Base-by-base conservation (phyloP, 2,888 invertebrate species). In the Sarcophaga carnaria region DNA sequence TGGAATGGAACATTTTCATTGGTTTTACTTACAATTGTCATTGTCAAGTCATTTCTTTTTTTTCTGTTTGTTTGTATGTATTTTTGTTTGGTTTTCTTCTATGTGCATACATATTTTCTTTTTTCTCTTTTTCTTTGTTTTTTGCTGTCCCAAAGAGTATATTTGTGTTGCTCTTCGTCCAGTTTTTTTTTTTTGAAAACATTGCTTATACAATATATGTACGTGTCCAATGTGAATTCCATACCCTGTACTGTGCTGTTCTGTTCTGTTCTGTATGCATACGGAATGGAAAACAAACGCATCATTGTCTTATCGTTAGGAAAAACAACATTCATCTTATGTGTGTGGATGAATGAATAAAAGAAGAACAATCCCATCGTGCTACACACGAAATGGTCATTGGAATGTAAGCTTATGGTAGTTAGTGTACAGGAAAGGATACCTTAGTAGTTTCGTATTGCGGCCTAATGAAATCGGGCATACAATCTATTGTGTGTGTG, bases 221-320 rank as follows among this genome's bases (percentile, higher is more conserved):
- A 54, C 54, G 25, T 72, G 22, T 49, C 66, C 45, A 59, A 60
- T 59, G 60, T 45, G 45, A 17, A 67, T 59, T 22, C 11, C 54
- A 54, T 54, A 25, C 8, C 60, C 49, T 67, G 14, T 60, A 37
- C 47, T 67, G 11, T 60, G 22, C 47, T 8, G 37, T 60, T 64
- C 47, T 67, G 11, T 60, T 54, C 47, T 37, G 37, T 37, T 37
- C 37, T 37, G 22, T 49, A 11, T 49, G 6, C 54, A 45, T n/a
- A 17, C 45, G 49, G 37, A 75, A 84, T 25, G 76, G 76, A 72
- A 74, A 81, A 78, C 60, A 85, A 76, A 80, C 80, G 71, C 62
- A 85, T 71, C 80, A 71, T 72, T 71, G 62, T 77, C 60, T 76
- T 67, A 85, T 85, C 76, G 45, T 17, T 45, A 85, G 69, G 66